Conservation (phyloP, 2,888 invertebrate genomes). For the Kuschelorhynchus macadamiae region DNA sequence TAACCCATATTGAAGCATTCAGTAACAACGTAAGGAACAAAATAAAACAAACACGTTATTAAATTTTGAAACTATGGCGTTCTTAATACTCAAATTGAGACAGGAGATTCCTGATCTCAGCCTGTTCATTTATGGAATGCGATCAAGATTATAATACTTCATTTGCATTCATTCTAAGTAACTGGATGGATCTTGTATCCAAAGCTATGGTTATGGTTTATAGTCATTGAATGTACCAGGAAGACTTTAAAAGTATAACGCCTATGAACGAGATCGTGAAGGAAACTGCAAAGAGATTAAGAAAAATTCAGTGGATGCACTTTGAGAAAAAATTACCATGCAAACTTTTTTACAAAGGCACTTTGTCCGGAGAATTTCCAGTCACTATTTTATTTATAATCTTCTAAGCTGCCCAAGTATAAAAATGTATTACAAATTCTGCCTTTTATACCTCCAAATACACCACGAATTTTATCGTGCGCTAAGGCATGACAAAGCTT, state of each 20-base stretch:
- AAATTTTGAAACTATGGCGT: conserved; percentile 51
- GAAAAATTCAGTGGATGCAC: no score
- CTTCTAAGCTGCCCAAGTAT: not conserved
- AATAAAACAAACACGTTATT: conserved; percentile 57
- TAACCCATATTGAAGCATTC: conserved; percentile 48
- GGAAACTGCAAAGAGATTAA: not conserved
- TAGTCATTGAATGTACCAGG: conserved; percentile 14
- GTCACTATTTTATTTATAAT: not conserved
- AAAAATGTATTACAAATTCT: conserved; percentile 3
- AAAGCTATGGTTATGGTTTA: conserved; percentile 38
- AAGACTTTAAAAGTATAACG: conserved; percentile 18
- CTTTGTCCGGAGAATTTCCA: not conserved
- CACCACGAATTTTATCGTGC: conserved; percentile 8
- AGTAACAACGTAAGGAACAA: conserved; percentile 52
- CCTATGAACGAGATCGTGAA: conserved; percentile 3
- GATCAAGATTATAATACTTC: no score
- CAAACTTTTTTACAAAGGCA: not conserved
- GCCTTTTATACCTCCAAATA: conserved; percentile 5
- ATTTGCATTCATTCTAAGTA: conserved; percentile 39
- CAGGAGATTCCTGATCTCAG: conserved; percentile 53
- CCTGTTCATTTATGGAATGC: conserved; percentile 46
- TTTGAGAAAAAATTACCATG: not conserved
- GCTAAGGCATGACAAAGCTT: not conserved
- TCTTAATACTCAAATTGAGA: conserved; percentile 45
- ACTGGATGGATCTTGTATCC: conserved; percentile 52